Conservation (phyloP, 2,797 vertebrate species). For the Xenops minutus region DNA sequence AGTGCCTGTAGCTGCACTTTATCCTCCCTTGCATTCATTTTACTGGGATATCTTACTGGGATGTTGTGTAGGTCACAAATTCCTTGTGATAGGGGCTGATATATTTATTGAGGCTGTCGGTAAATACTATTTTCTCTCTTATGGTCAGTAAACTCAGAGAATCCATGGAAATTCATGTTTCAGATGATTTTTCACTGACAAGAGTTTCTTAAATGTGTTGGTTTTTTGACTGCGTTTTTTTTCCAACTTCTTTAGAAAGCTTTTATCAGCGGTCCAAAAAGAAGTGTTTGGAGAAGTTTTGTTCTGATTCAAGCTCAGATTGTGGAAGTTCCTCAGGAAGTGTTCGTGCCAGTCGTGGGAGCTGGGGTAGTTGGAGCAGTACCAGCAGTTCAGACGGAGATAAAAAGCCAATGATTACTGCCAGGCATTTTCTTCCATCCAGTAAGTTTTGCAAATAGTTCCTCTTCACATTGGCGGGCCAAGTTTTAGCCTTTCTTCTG, state of each 20-base stretch:
- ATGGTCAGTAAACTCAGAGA: not conserved
- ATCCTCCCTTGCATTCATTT: not conserved
- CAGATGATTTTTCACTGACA: not conserved
- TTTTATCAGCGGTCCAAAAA: constrained; percentile 72
- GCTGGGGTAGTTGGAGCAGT: constrained; percentile 99
- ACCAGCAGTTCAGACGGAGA: constrained; percentile 94
- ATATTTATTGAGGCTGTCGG: not conserved
- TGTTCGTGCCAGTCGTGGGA: constrained; percentile 91
- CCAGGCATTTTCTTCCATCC: constrained; percentile 75
- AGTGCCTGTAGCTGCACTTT: not conserved
- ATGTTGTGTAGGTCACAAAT: not conserved
- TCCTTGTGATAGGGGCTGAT: not conserved
- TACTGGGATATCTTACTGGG: not conserved
- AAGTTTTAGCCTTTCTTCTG: not conserved
- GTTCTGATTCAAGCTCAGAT: constrained; percentile 93
- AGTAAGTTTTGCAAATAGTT: constrained; percentile 65
- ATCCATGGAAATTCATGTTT: not conserved
- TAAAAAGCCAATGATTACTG: constrained; percentile 77
- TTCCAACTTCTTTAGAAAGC: constrained; percentile 48
- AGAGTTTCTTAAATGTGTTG: not conserved
- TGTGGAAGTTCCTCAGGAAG: constrained; percentile 93
- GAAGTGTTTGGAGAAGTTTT: constrained; percentile 83
- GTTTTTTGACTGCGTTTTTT: accelerated
- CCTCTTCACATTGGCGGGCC: not conserved
- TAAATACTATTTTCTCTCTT: not conserved